Evolutionary conservation across 1,140 invertebrate species (phyloP), one percentile per base, ranked within the genome.

Genomic region (Dendrolimus kikuchii): DNA sequence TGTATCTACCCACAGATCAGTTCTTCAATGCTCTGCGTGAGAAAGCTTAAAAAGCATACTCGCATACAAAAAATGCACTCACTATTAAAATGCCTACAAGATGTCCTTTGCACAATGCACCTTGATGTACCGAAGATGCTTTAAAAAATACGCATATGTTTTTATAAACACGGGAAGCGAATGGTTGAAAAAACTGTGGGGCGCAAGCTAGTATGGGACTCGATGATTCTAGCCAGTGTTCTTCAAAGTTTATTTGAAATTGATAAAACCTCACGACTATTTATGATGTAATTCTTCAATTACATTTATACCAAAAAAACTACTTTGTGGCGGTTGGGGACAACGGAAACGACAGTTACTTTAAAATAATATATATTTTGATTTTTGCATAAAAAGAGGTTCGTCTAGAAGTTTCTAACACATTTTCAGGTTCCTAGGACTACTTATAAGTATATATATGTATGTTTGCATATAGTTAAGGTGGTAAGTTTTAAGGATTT

Each of bases 1-100:
- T 81, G 80, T 83, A 83, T 86, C 82, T 86, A 81, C 80, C 80
- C 82, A 82, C 82, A 86, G 80, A 86, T 86, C 82, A 65, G 51
- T 38, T 49, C 53, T 60, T 77, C 72, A 80, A 81, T 74, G 46
- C 66, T 56, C 71, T 80, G 80, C 82, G 82, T 86, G 82, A 86
- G 82, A 86, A 86, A 82, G 64, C 62, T 75, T 68, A 83, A 83
- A 86, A 86, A 86, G 81, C 69, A 64, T 40, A 60, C 74, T 80
- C 79, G 77, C 77, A 78, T 71, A 81, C 67, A 82, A 83, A 86
- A 82, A 77, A 72, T 57, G 64, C 60, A 74, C 77, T 76, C 73
- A 69, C 60, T 81, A 78, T 75, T 76, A 76, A 80, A 78, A 70
- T 71, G 69, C 65, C 71, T 71, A 57, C 51, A 66, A 75, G 71